A percentile compares a stretch with the other conserved stretches of the same genome.
Conservation (phyloP, 2,888 invertebrate species). For the Imbricaverruca yamaguchii region DNA sequence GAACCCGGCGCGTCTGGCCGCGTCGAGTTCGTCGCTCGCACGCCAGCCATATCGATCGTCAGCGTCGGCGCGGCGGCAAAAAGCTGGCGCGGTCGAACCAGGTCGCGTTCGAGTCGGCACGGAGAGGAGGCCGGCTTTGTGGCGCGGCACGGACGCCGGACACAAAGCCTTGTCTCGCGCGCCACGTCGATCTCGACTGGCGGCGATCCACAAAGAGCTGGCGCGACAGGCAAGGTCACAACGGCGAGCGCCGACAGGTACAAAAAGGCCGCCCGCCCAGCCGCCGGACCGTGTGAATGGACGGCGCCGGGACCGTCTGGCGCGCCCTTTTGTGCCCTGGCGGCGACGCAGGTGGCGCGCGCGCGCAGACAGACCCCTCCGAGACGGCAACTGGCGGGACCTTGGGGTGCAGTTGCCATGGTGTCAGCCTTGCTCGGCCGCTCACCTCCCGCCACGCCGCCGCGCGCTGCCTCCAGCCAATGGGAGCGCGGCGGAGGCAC, state of each 20-base stretch:
- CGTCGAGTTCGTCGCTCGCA: background rate
- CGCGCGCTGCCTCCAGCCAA: background rate
- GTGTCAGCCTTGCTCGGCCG: background rate
- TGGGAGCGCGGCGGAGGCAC: background rate
- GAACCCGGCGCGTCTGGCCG: conserved; percentile 2
- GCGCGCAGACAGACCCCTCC: too few species aligned
- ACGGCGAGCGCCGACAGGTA: background rate
- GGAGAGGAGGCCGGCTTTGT: too few species aligned
- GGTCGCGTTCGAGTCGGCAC: too few species aligned
- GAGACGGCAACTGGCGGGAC: background rate
- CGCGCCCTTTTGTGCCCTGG: background rate
- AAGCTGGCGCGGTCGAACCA: background rate
- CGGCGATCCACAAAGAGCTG: background rate
- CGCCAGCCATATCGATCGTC: background rate
- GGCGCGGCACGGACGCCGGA: background rate
- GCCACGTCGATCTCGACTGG: background rate
- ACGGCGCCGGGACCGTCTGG: background rate
- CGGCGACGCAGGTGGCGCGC: background rate
- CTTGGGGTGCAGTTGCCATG: background rate
- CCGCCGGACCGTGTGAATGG: conserved; percentile 6
- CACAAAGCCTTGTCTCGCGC: background rate
- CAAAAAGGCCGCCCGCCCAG: background rate
- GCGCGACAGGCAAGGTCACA: background rate
- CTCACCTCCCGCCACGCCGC: background rate
- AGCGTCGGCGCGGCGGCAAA: background rate